Percentiles rank a stretch among this genome's conserved stretches.
phyloP scores from a whole-genome alignment of 2,113 vertebrate species.

The Saimiri boliviensis region DNA sequence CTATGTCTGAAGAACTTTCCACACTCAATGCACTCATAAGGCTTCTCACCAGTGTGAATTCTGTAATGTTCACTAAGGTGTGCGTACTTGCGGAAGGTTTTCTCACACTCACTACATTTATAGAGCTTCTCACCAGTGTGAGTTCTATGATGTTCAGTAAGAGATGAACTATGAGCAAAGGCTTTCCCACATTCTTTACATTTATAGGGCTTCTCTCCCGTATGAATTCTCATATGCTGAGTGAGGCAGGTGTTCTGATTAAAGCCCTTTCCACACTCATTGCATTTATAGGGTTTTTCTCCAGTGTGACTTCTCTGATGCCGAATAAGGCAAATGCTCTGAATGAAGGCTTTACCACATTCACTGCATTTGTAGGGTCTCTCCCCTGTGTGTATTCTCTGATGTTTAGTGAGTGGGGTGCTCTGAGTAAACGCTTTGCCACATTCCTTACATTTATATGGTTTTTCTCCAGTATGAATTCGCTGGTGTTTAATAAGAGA shows the following conservation, averaged over 20 bases:
- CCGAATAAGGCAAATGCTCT: constrained; percentile 61
- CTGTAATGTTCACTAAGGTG: constrained; percentile 73
- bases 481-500: constrained; percentile 70
- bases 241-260: constrained; percentile 69
- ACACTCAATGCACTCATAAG: constrained; percentile 66
- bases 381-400: constrained; percentile 73
- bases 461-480: constrained; percentile 77
- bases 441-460: constrained; percentile 71
- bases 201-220: constrained; percentile 65
- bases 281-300: constrained; percentile 67
- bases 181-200: constrained; percentile 68
- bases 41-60: constrained; percentile 71
- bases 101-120: constrained; percentile 70
- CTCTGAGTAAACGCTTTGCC: constrained; percentile 74
- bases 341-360: constrained; percentile 70
- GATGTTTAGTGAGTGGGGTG: constrained; percentile 71
- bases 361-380: constrained; percentile 61
- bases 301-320: constrained; percentile 68
- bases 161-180: constrained; percentile 69
- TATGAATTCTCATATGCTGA: constrained; percentile 72
- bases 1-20: constrained; percentile 70
- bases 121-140: constrained; percentile 72
- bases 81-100: constrained; percentile 69
- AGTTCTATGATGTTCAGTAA: constrained; percentile 68
- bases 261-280: constrained; percentile 66